These are phyloP conservation scores for Amphibalanus amphitrite DNA, from an alignment of 1,140 invertebrate species.

Conservation along the genomic window DNA sequence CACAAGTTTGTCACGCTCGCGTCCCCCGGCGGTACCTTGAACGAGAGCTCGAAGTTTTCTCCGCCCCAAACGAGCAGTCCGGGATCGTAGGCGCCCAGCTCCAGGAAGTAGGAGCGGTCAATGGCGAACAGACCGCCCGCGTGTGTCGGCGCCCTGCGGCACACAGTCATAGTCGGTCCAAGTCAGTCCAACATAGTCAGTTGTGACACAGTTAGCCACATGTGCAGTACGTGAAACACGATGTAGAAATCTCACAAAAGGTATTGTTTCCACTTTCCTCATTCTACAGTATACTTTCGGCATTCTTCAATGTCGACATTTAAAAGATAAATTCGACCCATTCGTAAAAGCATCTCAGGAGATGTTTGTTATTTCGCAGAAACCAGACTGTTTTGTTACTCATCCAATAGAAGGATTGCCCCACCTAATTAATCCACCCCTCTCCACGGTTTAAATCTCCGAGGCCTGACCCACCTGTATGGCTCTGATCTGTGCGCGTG, in stretches of 20 bases:
- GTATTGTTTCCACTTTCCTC: too few species aligned
- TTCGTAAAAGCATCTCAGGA: too few species aligned
- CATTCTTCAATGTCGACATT: too few species aligned
- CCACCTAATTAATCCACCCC: slow-evolving; percentile 3
- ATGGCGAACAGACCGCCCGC: slow-evolving; percentile 97
- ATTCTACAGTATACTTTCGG: too few species aligned
- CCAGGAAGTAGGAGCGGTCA: slow-evolving; percentile 84
- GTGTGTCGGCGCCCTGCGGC: slow-evolving; percentile 51
- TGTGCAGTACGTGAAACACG: too few species aligned
- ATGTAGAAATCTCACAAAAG: too few species aligned
- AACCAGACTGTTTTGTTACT: background rate
- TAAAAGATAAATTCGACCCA: too few species aligned
- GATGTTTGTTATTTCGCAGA: background rate
- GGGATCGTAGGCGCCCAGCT: slow-evolving; percentile 88
- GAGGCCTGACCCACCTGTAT: slow-evolving; percentile 53
- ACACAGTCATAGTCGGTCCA: background rate
- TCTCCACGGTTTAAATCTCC: background rate
- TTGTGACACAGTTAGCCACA: background rate
- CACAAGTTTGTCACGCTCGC: too few species aligned
- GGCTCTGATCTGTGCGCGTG: slow-evolving; percentile 68
- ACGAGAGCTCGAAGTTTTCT: slow-evolving; percentile 95
- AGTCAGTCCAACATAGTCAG: background rate
- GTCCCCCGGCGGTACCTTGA: too few species aligned
- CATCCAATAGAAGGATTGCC: background rate
- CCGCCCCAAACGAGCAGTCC: slow-evolving; percentile 48